phyloP scores from a whole-genome alignment of 2,113 vertebrate genomes.

The Anser cygnoides region DNA sequence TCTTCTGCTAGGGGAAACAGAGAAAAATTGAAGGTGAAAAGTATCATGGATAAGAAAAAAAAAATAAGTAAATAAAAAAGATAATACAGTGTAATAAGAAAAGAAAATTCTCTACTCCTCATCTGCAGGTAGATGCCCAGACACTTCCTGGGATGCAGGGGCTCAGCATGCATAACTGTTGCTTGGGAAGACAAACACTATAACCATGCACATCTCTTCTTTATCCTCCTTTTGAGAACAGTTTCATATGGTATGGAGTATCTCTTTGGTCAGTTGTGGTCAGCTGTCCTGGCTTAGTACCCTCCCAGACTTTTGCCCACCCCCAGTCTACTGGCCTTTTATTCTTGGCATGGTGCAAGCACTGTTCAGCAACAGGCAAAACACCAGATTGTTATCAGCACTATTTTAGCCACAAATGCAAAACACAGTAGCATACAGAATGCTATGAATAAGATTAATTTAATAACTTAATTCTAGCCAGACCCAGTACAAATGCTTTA shows the following conservation, averaged over 20 bases:
- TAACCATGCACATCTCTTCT: neutral
- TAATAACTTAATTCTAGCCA: neutral
- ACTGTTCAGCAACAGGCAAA: neutral
- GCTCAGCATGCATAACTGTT: neutral
- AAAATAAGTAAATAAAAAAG: neutral
- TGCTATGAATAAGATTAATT: neutral
- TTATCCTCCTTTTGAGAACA: neutral
- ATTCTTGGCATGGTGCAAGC: fast-evolving
- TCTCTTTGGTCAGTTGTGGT: neutral
- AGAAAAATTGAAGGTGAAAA: neutral
- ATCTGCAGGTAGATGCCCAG: fast-evolving
- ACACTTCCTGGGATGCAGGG: neutral
- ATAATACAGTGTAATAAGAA: neutral
- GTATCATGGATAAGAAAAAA: fast-evolving
- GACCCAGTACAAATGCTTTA: neutral
- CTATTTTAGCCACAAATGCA: neutral
- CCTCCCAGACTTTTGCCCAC: neutral
- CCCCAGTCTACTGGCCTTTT: neutral
- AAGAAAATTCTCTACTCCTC: neutral
- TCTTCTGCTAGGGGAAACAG: neutral
- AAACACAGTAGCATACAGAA: neutral
- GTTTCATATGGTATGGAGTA: neutral
- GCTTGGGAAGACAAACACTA: fast-evolving
- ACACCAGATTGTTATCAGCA: neutral
- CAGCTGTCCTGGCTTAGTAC: no score